These are phyloP conservation scores for Lycocerus yunnanus DNA, from an alignment of 2,888 invertebrate genomes.

Conservation along the genomic window DNA sequence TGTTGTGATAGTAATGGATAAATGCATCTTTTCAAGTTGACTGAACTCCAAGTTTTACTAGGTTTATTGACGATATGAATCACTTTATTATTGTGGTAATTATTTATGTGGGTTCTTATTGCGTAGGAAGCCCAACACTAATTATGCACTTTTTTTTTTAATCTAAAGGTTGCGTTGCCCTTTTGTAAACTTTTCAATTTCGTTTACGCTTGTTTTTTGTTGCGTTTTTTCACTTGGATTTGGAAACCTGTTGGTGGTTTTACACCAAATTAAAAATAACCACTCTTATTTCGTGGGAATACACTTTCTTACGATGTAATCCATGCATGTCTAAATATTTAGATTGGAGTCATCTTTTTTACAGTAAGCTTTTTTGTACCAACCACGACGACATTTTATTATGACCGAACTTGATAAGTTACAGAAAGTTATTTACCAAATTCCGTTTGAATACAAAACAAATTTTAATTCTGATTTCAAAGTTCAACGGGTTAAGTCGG, in stretches of 20 bases:
- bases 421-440: not conserved
- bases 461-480: not conserved
- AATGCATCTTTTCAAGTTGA: constrained; percentile 21
- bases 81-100: constrained; percentile 17
- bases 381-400: not conserved
- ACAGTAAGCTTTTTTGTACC: not conserved
- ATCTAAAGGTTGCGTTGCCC: not conserved
- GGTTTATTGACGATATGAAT: constrained; percentile 13
- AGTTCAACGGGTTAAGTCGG: not conserved
- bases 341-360: not conserved
- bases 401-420: not conserved
- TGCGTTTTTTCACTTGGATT: not conserved
- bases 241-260: not conserved
- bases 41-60: constrained; percentile 11
- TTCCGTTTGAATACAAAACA: not conserved
- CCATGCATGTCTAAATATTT: constrained; percentile 1
- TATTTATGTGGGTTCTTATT: constrained; percentile 11
- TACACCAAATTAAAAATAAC: not conserved
- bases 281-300: not conserved
- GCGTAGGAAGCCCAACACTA: constrained; percentile 11
- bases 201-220: not conserved
- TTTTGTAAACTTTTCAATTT: not conserved
- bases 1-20: constrained; percentile 7
- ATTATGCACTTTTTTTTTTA: constrained; percentile 6
- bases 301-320: not conserved